phyloP scores from a whole-genome alignment of 1,140 invertebrate species.

The Drosophila tani region DNA sequence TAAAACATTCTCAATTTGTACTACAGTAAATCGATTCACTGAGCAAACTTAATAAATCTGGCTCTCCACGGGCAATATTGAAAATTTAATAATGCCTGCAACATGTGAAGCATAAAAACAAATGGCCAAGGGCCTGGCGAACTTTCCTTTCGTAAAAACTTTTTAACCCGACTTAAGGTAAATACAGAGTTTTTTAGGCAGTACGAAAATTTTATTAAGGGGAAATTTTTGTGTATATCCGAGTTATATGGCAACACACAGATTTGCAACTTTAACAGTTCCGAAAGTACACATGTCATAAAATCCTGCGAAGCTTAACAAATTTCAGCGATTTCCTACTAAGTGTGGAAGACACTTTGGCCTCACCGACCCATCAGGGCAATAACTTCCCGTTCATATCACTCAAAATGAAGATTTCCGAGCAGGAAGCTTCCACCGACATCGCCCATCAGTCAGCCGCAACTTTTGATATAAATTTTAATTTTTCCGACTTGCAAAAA shows the following conservation, averaged over 20 bases:
- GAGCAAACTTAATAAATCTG: background rate
- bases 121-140: slow-evolving; percentile 11
- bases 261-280: slow-evolving; percentile 20
- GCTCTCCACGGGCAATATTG: background rate
- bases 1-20: background rate
- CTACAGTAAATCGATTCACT: slow-evolving; percentile 7
- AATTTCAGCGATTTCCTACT: slow-evolving; percentile 27
- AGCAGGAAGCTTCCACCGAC: slow-evolving; percentile 31
- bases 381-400: slow-evolving; percentile 53
- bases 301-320: slow-evolving; percentile 8
- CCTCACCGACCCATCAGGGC: slow-evolving; percentile 15
- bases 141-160: slow-evolving; percentile 8
- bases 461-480: slow-evolving; percentile 71
- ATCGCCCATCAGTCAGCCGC: slow-evolving; percentile 41
- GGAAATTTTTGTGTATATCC: background rate
- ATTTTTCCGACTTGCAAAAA: slow-evolving; percentile 54
- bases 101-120: slow-evolving; percentile 15
- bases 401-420: slow-evolving; percentile 50
- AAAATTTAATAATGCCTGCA: slow-evolving; percentile 2
- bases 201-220: background rate
- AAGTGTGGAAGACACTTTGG: slow-evolving; percentile 14
- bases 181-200: background rate
- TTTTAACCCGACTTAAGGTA: slow-evolving; percentile 2
- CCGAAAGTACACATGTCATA: slow-evolving; percentile 18
- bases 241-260: slow-evolving; percentile 6